Evolutionary conservation across 2,888 invertebrate genomes (phyloP), one percentile per base, ranked within the genome.

Genomic region (Ectemnius lituratus): DNA sequence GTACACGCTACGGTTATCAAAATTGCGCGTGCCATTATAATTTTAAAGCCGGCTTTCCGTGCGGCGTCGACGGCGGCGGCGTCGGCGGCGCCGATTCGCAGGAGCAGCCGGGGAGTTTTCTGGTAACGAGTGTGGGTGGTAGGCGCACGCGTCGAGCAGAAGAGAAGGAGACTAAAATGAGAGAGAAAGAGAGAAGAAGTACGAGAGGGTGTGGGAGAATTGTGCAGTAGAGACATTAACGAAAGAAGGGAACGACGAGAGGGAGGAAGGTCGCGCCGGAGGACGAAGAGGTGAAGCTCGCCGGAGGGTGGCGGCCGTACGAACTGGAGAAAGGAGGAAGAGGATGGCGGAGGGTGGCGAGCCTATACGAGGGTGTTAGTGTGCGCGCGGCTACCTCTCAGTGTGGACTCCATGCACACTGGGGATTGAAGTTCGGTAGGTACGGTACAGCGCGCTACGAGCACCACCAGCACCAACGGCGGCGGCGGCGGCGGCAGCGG

Each of bases 21-120:
- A 90, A 90, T 90, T 89, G 88, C 88, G 88, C 89, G 88, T 89
- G 89, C 88, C 88, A 90, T 90, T 90, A 90, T 90, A 90, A 90
- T 90, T 90, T 89, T 88, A 89, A 89, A 90, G 88, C 88, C 88
- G 87, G 89, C 88, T 89, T 89, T 89, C 87, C 88, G 88, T 88
- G 87, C 84, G 80, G 80, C 71, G 75, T 67, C 75, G 80, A 73
- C 80, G 83, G 76, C 78, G 78, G 78, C 75, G 23, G 78, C 78
- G 81, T 81, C 76, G 83, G 78, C 78, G 52, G 4, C 80, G 83
- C 76, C 78, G 83, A 78, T 78, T 74, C 78, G 74, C 79, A 79
- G 83, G 77, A 79, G 77, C 76, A 62, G 75, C 70, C 67, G 78
- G 72, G 69, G 68, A 62, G 68, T 73, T 75, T 76, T 78, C 80